phyloP scores from a whole-genome alignment of 2,797 vertebrate genomes.

The Xenentodon cancila region DNA sequence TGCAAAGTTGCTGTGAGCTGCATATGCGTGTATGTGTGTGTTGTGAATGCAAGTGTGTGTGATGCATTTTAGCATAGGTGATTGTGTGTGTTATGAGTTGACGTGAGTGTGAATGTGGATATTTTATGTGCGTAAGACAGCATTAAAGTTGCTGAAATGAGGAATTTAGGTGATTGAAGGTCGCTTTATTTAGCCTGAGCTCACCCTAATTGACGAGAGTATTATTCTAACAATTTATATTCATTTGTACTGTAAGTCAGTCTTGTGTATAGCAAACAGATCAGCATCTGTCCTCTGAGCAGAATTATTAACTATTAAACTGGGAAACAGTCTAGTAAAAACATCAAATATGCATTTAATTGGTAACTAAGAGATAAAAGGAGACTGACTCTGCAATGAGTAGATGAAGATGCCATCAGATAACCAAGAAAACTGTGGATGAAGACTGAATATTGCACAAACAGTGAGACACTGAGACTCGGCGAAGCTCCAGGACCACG shows the following conservation, averaged over 20 bases:
- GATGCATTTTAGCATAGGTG: slow-evolving; percentile 35
- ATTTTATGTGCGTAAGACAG: slow-evolving; percentile 17
- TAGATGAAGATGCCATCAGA: slow-evolving; percentile 51
- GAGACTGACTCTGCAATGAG: slow-evolving; percentile 61
- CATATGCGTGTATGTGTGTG: slow-evolving; percentile 34
- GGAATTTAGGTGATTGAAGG: slow-evolving; percentile 19
- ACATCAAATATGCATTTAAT: slow-evolving; percentile 42
- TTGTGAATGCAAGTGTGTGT: slow-evolving; percentile 13
- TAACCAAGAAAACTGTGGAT: slow-evolving; percentile 43
- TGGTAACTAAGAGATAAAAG: slow-evolving; percentile 33
- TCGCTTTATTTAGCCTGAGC: slow-evolving; percentile 27
- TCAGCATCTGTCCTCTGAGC: slow-evolving; percentile 29
- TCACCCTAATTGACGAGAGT: slow-evolving; percentile 38
- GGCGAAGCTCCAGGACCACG: slow-evolving; percentile 4
- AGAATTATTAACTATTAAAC: slow-evolving; percentile 27
- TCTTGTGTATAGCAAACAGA: slow-evolving; percentile 23
- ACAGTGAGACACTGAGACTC: slow-evolving; percentile 1
- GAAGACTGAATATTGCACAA: slow-evolving; percentile 36
- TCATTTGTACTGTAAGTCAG: slow-evolving; percentile 31
- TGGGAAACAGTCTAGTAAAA: slow-evolving; percentile 26
- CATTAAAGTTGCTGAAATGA: slow-evolving; percentile 19
- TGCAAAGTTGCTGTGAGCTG: slow-evolving; percentile 45
- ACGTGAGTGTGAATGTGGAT: background rate
- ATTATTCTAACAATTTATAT: slow-evolving; percentile 45
- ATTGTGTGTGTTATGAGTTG: slow-evolving; percentile 10